These are phyloP conservation scores for Vidua chalybeata DNA, from an alignment of 2,113 vertebrate species.

Conservation along the genomic window DNA sequence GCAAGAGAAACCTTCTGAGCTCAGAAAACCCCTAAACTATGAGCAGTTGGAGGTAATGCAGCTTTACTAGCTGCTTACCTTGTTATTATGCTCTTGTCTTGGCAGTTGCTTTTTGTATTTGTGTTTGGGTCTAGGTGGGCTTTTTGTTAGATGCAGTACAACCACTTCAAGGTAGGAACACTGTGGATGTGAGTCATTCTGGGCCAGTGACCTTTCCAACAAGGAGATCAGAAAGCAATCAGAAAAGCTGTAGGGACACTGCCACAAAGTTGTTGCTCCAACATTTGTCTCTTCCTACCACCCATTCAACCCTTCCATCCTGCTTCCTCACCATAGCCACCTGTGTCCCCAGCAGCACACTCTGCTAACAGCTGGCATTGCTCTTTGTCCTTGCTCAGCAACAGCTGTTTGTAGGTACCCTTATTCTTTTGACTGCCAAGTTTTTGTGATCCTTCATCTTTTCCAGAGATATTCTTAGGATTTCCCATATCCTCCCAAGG, in stretches of 20 bases:
- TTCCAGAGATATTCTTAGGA: neutral
- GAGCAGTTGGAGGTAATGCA: neutral
- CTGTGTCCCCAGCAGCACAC: neutral
- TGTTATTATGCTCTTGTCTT: neutral
- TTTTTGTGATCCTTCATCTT: neutral
- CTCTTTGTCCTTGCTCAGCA: neutral
- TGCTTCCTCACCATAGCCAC: neutral
- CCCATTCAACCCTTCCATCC: neutral
- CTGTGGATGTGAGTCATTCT: neutral
- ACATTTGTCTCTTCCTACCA: neutral
- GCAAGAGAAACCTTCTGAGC: neutral
- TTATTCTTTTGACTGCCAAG: neutral
- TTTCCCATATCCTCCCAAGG: neutral
- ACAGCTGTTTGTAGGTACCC: neutral
- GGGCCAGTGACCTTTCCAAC: neutral
- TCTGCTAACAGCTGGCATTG: neutral
- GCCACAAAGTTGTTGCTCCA: neutral
- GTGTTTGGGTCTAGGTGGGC: neutral
- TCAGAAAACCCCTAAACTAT: neutral
- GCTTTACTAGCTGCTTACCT: neutral
- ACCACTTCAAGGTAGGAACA: neutral
- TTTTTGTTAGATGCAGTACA: neutral
- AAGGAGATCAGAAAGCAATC: neutral
- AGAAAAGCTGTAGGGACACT: neutral
- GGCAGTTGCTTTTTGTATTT: neutral